A percentile compares a stretch with the other conserved stretches of the same genome.
These are phyloP conservation scores for Rhinogobius similis DNA, from an alignment of 2,113 vertebrate genomes.

Conservation along the genomic window DNA sequence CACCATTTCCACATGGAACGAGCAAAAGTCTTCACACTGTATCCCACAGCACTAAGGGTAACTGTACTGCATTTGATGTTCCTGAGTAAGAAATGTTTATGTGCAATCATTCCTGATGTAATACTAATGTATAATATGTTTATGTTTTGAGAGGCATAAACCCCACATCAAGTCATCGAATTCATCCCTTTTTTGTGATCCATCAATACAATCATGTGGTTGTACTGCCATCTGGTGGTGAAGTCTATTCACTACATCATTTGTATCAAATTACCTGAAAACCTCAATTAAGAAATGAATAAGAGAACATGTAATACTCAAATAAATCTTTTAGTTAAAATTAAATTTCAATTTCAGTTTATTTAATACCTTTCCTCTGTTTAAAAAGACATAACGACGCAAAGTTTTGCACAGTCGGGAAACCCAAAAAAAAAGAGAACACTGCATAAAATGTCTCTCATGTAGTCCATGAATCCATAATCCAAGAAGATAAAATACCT, in stretches of 20 bases:
- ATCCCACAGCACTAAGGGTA: background rate
- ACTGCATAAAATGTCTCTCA: slow-evolving; percentile 33
- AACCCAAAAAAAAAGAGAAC: slow-evolving; percentile 22
- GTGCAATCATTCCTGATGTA: background rate
- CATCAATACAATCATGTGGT: background rate
- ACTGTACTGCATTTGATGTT: background rate
- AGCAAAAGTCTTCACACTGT: background rate
- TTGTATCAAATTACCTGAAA: background rate
- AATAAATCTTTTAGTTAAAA: background rate
- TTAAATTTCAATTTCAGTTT: slow-evolving; percentile 30
- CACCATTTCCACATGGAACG: background rate
- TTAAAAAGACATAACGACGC: slow-evolving; percentile 58
- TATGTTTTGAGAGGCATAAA: background rate
- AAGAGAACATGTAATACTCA: background rate
- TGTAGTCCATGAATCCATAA: slow-evolving; percentile 33
- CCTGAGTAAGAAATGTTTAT: background rate
- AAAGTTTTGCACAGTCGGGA: slow-evolving; percentile 35
- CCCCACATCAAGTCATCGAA: background rate
- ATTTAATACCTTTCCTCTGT: slow-evolving; percentile 39
- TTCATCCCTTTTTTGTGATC: background rate
- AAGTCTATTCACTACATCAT: slow-evolving; percentile 11
- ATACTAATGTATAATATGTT: background rate
- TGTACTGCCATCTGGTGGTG: slow-evolving; percentile 47
- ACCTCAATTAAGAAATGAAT: too few species aligned
- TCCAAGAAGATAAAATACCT: slow-evolving; percentile 25